Percentiles rank a stretch among this genome's conserved stretches.
These are phyloP conservation scores for Porites divaricata DNA, from an alignment of 92 coral and sea anemone species.

Conservation along the genomic window DNA sequence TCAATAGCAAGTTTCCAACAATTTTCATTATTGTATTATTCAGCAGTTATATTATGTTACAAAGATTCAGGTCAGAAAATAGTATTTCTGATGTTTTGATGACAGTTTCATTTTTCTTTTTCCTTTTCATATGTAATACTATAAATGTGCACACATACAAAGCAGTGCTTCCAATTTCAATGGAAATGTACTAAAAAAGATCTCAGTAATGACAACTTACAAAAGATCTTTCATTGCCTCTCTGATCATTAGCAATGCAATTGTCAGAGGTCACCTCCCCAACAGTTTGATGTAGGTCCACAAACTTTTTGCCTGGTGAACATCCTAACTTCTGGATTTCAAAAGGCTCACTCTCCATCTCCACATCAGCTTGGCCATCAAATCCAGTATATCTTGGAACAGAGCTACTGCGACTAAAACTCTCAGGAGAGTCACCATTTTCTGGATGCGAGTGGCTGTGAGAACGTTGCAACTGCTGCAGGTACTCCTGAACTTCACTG, in stretches of 20 bases:
- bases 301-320: constrained; percentile 45
- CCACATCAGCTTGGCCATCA: constrained; percentile 65
- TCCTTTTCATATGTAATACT: too few species aligned
- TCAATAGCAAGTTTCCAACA: too few species aligned
- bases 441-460: constrained; percentile 76
- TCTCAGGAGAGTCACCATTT: constrained; percentile 66
- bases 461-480: constrained; percentile 58
- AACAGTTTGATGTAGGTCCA: constrained; percentile 66
- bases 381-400: constrained; percentile 62
- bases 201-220: constrained; percentile 55
- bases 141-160: too few species aligned
- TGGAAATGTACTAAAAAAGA: neutral
- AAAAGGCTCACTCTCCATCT: constrained; percentile 84
- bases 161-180: too few species aligned
- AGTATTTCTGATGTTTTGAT: too few species aligned
- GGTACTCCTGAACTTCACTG: constrained; percentile 53
- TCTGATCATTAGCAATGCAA: constrained; percentile 48
- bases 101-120: too few species aligned
- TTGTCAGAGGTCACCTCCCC: constrained; percentile 79
- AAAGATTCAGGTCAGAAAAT: too few species aligned
- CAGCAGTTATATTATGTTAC: too few species aligned
- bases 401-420: constrained; percentile 73
- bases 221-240: constrained; percentile 40
- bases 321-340: constrained; percentile 49
- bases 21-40: too few species aligned